Evolutionary conservation across 2,113 vertebrate genomes (phyloP), one percentile per base, ranked within the genome.

Genomic region (Oncorhynchus masou): DNA sequence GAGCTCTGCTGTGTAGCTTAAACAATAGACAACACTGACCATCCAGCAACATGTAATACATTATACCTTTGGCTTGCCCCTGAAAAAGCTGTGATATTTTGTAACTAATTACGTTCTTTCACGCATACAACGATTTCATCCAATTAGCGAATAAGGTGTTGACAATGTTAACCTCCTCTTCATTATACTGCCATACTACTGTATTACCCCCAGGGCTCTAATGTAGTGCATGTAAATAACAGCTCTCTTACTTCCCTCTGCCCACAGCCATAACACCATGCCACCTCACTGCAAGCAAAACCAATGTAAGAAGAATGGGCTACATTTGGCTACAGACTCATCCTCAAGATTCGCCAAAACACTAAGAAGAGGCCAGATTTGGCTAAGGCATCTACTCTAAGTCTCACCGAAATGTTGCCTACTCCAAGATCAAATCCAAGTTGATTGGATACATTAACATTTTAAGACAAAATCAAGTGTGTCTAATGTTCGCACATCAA

Each of bases 81-180:
- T 76, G 69, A 71, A 70, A 45, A 70, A 81, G 77, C 34, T 9
- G 59, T 70, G 57, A n/a, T 77, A 75, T 87, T 54, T 89, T 82
- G 79, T 77, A 79, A 73, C 85, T 85, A 76, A 90, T 91, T 81
- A 29, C 81, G 69, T 51, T 77, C 76, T 71, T 66, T 81, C 76
- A 74, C 77, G 77, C 71, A 11, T 81, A 77, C 45, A 76, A 22
- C n/a, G 24, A 82, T 70, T 81, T 80, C 25, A 75, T 84, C 74
- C 82, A 90, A 89, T 91, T 89, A 91, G 79, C 70, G 79, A 64
- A 59, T 75, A 76, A 79, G 49, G 79, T 89, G 85, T 83, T 78
- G 74, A 81, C 81, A 74, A 83, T 85, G 78, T 82, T 76, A 72
- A 78, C 24, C 74, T 84, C 69, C 72, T 74, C 74, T 84, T 88